Conservation (phyloP, 2,113 vertebrate genomes). For the Tringa solitaria region DNA sequence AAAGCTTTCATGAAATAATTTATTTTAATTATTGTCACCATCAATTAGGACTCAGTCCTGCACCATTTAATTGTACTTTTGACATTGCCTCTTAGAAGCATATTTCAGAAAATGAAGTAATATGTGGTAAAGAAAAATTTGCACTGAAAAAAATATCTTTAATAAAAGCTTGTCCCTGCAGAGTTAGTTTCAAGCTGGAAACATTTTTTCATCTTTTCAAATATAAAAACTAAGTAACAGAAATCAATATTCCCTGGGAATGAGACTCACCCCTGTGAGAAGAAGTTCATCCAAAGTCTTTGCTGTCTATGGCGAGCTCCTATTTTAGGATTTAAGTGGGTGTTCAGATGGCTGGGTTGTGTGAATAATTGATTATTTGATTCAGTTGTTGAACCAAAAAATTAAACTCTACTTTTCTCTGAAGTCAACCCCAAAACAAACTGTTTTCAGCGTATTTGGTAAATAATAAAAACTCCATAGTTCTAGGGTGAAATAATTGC, state of each 20-base stretch:
- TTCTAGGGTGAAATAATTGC: not conserved
- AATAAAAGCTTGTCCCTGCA: not conserved
- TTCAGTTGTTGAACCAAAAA: constrained; percentile 16
- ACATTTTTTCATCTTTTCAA: constrained; percentile 26
- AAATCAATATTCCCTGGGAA: constrained; percentile 15
- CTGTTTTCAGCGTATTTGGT: not conserved
- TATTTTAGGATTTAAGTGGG: not conserved
- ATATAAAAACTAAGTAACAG: constrained; percentile 3
- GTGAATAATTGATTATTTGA: constrained; percentile 16
- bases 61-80: constrained; percentile 19
- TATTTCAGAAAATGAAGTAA: constrained; percentile 19
- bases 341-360: not conserved
- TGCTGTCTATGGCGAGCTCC: not conserved
- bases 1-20: constrained; percentile 1
- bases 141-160: not conserved
- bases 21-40: constrained; percentile 4
- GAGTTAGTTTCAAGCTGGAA: not conserved
- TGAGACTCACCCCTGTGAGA: not conserved
- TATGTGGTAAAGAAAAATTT: not conserved
- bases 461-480: not conserved
- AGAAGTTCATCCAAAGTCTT: not conserved
- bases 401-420: not conserved
- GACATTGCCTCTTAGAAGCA: constrained; percentile 3
- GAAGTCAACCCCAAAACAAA: not conserved
- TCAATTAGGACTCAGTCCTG: constrained; percentile 22